phyloP scores from a whole-genome alignment of 2,888 invertebrate genomes.

The Melinaea menophilus region DNA sequence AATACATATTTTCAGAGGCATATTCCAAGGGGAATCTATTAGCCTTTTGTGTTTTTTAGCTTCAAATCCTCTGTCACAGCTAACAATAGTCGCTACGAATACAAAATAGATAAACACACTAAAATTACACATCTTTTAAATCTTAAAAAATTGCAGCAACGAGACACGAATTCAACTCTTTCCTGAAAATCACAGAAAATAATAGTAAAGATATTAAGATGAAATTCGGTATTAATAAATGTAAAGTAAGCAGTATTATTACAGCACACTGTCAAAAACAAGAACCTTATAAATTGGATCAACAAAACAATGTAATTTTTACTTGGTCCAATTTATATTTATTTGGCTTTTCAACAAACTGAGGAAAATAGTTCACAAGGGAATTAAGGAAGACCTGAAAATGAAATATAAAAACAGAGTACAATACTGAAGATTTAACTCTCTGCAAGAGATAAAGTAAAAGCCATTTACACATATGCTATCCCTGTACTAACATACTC shows the following conservation, averaged over 20 bases:
- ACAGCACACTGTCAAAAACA: constrained; percentile 10
- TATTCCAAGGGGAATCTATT: too few relatives aligned
- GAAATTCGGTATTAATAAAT: constrained; percentile 5
- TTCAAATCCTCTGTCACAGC: too few relatives aligned
- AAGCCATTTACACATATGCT: constrained; percentile 19
- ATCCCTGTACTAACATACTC: constrained; percentile 18
- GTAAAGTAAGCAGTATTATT: constrained; percentile 13
- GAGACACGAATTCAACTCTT: too few relatives aligned
- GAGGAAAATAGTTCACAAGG: constrained; percentile 11
- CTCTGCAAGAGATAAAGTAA: constrained; percentile 12
- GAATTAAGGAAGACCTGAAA: constrained; percentile 14
- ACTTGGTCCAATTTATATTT: constrained; percentile 12
- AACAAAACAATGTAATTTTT: not conserved
- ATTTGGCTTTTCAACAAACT: constrained; percentile 17
- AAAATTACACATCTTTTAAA: too few relatives aligned
- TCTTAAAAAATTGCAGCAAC: too few relatives aligned
- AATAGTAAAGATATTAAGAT: constrained; percentile 5
- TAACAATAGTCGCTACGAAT: too few relatives aligned
- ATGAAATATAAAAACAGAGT: constrained; percentile 14
- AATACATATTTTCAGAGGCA: too few relatives aligned
- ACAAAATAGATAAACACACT: too few relatives aligned
- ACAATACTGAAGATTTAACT: constrained; percentile 14
- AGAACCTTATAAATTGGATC: not conserved
- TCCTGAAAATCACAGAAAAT: not conserved
- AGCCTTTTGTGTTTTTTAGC: too few relatives aligned